Evolutionary conservation across 2,888 invertebrate genomes (phyloP), one percentile per base, ranked within the genome.

Genomic region (Drosophila infuscata): DNA sequence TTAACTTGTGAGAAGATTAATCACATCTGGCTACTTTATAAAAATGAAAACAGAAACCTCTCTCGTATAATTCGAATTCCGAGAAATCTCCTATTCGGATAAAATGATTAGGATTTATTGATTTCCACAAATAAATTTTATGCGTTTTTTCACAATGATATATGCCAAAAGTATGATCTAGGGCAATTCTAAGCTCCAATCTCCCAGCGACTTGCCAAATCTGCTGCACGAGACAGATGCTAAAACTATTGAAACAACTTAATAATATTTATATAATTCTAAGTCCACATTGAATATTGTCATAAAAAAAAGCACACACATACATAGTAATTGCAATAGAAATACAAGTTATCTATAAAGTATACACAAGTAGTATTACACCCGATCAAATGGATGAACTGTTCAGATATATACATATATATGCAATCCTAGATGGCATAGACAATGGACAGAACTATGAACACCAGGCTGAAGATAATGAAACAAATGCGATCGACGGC

Each of bases 401-500:
- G 9, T 43, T 53, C 2, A 36, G 59, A 46, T 46, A 25, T 15
- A 46, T 46, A 46, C 25, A 32, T 32, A 20, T 63, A 2, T 11
- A 30, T 33, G 25, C 15, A 20, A 29, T 56, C 57, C 79, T 85
- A 92, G 33, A 92, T 81, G 4, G 83, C 82, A 59, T 92, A 92
- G 11, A 77, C 71, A 52, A 91, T 81, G 60, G 89, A 90, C 64
- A 92, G 64, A 32, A 94, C 92, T 15, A 93, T 88, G 83, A 95
- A 95, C 33, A 94, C 88, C 36, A 95, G 81, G 54, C 94, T 94
- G 83, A 95, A 96, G 58, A 94, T 83, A 49, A 95, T 71, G 82
- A 96, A 95, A 6, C 94, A 94, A 56, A 95, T 89, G 60, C 95
- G 94, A 92, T 96, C 95, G 63, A 96, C 93, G 11, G 95, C 95